Conservation (phyloP, 2,113 vertebrate species). For the Silurus asotus region DNA sequence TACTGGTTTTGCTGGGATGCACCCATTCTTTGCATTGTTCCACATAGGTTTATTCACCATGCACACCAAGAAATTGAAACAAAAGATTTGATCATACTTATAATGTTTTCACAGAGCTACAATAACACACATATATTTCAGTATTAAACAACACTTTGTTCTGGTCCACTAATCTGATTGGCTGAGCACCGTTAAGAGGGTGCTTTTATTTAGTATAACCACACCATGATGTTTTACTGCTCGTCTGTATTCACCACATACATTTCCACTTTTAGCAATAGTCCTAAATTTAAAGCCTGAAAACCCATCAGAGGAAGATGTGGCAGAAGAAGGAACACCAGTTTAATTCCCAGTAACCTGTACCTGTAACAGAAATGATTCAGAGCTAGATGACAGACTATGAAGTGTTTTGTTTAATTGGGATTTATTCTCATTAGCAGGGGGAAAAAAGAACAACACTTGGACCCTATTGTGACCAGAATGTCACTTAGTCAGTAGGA, state of each 20-base stretch:
- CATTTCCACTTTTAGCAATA: not conserved
- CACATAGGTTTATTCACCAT: not conserved
- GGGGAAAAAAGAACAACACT: no score
- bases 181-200: not conserved
- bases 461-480: no score
- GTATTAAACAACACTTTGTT: not conserved
- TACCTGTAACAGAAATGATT: no score
- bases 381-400: no score
- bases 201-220: not conserved
- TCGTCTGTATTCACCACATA: not conserved
- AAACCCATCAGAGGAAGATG: no score
- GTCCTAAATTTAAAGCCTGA: not conserved
- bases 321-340: no score
- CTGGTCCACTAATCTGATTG: not conserved
- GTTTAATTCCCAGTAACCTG: no score
- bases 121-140: not conserved
- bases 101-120: not conserved
- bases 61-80: not conserved
- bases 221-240: not conserved
- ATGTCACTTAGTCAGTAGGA: no score
- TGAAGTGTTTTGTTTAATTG: no score
- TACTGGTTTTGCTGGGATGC: not conserved
- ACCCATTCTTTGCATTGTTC: not conserved
- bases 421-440: no score
- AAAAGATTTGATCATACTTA: not conserved